Conservation (phyloP, 2,797 vertebrate genomes). For the Rhincodon typus region DNA sequence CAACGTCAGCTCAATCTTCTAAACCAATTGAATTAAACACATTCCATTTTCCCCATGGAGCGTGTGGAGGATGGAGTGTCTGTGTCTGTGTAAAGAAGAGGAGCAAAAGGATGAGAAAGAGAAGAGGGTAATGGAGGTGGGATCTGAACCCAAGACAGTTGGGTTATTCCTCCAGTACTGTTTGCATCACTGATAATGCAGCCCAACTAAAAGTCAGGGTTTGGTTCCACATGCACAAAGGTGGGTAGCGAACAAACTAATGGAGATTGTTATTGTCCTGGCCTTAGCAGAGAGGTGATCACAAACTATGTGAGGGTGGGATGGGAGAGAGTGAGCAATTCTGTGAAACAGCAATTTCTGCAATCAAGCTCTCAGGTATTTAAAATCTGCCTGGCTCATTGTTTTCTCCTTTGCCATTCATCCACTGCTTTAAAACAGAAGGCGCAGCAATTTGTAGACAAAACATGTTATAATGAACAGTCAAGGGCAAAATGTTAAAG, state of each 20-base stretch:
- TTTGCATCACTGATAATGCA: not conserved
- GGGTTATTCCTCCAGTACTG: not conserved
- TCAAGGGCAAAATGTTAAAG: constrained; percentile 30
- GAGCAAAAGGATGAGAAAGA: no score
- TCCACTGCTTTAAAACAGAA: not conserved
- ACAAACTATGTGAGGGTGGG: not conserved
- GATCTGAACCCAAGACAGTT: not conserved
- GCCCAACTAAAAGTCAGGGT: not conserved
- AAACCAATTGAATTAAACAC: not conserved
- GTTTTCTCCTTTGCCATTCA: not conserved
- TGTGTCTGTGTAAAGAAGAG: no score
- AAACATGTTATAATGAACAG: not conserved
- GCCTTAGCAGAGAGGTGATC: not conserved
- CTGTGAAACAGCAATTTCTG: not conserved
- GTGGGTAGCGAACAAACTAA: not conserved
- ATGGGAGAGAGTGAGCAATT: not conserved
- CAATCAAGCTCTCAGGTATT: not conserved
- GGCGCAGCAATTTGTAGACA: constrained; percentile 7
- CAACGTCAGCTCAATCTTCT: not conserved
- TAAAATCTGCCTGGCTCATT: not conserved
- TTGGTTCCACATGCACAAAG: not conserved
- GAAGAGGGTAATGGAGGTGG: no score
- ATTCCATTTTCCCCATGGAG: no score
- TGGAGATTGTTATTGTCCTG: not conserved
- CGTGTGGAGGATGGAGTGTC: no score